These are phyloP conservation scores for Sycophila sp. DNA, from an alignment of 1,140 invertebrate genomes.

Conservation along the genomic window DNA sequence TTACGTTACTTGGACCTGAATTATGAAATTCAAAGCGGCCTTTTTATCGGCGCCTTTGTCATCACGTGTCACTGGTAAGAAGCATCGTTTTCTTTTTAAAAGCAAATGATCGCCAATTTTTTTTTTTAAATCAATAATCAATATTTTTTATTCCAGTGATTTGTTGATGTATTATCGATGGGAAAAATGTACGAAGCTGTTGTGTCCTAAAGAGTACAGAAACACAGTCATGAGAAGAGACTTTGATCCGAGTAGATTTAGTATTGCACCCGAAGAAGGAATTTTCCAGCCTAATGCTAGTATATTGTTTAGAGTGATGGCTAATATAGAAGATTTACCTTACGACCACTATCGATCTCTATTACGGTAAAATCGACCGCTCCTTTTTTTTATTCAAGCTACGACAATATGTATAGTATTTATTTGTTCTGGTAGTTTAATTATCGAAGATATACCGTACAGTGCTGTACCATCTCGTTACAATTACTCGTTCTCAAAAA, in stretches of 20 bases:
- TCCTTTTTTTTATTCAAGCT: not conserved
- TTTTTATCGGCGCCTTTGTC: constrained; percentile 12
- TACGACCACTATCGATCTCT: constrained; percentile 36
- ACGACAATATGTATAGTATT: not conserved
- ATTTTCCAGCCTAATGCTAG: constrained; percentile 28
- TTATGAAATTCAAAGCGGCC: not conserved
- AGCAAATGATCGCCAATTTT: not conserved
- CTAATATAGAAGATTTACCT: constrained; percentile 11
- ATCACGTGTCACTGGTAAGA: constrained; percentile 42
- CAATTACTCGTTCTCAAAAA: not conserved
- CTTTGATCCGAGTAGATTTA: constrained; percentile 31
- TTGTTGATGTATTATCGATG: constrained; percentile 45
- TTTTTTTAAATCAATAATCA: not conserved
- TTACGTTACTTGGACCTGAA: constrained; percentile 31
- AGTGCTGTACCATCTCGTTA: constrained; percentile 33
- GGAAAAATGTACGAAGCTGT: constrained; percentile 24
- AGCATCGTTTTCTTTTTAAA: not conserved
- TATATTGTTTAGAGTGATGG: constrained; percentile 38
- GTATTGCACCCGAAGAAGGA: constrained; percentile 40
- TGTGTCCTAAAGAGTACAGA: constrained; percentile 5
- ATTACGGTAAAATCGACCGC: constrained; percentile 37
- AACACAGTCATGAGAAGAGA: constrained; percentile 10
- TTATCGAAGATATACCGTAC: constrained; percentile 46
- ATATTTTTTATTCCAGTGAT: constrained; percentile 28
- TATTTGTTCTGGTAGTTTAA: constrained; percentile 36